A percentile compares a stretch with the other conserved stretches of the same genome.
phyloP scores from a whole-genome alignment of 2,113 vertebrate genomes.

The Petrocephalus microphthalmus region DNA sequence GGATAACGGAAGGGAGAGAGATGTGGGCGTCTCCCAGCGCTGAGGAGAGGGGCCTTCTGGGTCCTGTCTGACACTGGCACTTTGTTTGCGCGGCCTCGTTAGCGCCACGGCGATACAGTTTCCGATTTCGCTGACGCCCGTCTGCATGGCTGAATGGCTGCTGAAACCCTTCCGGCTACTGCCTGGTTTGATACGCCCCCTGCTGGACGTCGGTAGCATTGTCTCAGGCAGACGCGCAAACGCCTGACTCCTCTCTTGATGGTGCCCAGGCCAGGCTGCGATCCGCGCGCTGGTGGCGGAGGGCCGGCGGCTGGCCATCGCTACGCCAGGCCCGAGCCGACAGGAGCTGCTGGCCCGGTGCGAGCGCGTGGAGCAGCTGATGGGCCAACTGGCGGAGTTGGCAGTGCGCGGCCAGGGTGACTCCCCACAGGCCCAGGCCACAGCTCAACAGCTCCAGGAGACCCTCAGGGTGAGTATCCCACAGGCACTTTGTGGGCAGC shows the following conservation, averaged over 20 bases:
- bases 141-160: not conserved
- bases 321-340: conserved; percentile 84
- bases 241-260: conserved; percentile 10
- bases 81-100: not conserved
- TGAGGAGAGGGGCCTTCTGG: not conserved
- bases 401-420: conserved; percentile 84
- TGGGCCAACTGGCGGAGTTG: conserved; percentile 79
- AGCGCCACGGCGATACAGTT: not conserved
- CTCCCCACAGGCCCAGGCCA: conserved; percentile 76
- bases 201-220: not conserved
- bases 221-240: too few relatives aligned
- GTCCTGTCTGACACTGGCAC: not conserved
- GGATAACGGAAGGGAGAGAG: not conserved
- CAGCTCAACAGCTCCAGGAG: conserved; percentile 86
- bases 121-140: not conserved
- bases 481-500: not conserved
- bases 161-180: not conserved
- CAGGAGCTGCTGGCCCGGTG: conserved; percentile 88
- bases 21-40: not conserved
- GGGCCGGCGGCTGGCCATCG: conserved; percentile 81
- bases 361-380: conserved; percentile 83
- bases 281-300: conserved; percentile 92
- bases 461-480: conserved; percentile 75
- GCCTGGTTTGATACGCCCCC: not conserved
- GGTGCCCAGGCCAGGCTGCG: conserved; percentile 81